phyloP scores from a whole-genome alignment of 2,888 invertebrate species.

The Apamea monoglypha region DNA sequence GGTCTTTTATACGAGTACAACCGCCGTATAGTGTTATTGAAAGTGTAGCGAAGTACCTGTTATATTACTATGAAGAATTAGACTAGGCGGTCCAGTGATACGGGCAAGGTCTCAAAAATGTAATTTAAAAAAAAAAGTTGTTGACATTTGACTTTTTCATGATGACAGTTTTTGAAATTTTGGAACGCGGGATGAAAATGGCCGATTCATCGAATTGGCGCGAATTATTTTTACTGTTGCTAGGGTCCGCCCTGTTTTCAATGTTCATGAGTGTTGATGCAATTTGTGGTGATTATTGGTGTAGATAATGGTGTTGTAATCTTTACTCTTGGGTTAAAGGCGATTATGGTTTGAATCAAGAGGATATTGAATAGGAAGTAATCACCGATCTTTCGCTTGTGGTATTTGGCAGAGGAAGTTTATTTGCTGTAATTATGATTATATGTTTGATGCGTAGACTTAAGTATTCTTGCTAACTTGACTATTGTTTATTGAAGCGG shows the following conservation, averaged over 20 bases:
- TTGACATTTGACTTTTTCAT: constrained; percentile 17
- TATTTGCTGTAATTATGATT: not conserved
- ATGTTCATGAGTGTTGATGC: not conserved
- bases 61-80: constrained; percentile 64
- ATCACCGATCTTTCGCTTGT: not conserved
- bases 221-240: not conserved
- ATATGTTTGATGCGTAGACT: no score
- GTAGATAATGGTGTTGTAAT: not conserved
- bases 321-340: not conserved
- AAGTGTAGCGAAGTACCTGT: constrained; percentile 75
- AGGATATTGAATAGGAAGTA: not conserved
- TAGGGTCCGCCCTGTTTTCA: constrained; percentile 12
- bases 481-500: no score
- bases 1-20: constrained; percentile 83
- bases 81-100: constrained; percentile 64
- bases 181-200: not conserved
- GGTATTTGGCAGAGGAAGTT: not conserved
- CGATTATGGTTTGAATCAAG: not conserved
- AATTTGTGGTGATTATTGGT: not conserved
- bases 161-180: not conserved
- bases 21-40: constrained; percentile 77
- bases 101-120: constrained; percentile 64
- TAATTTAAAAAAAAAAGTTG: constrained; percentile 28
- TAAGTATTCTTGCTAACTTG: no score
- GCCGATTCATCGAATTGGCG: not conserved